Evolutionary conservation across 2,797 vertebrate species (phyloP).

Genomic region (Telmatherina bonti): DNA sequence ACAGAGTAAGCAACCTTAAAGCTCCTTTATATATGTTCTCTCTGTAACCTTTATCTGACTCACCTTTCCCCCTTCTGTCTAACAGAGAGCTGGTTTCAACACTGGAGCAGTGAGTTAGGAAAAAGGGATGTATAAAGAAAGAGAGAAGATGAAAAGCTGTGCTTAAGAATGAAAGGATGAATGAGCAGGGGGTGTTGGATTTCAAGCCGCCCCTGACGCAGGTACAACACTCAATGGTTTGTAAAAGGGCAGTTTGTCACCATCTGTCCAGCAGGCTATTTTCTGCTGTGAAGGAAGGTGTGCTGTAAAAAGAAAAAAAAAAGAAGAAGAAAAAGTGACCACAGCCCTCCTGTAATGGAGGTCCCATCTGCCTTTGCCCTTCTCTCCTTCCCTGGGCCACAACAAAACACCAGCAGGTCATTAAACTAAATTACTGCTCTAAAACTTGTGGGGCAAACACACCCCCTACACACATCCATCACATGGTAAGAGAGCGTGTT

Average conservation of each 20-base stretch:
- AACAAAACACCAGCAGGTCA: slow-evolving; percentile 59
- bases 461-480: slow-evolving; percentile 64
- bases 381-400: slow-evolving; percentile 37
- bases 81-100: slow-evolving; percentile 13
- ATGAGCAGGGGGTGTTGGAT: slow-evolving; percentile 31
- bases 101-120: slow-evolving; percentile 21
- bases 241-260: slow-evolving; percentile 70
- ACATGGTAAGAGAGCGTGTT: slow-evolving; percentile 36
- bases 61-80: slow-evolving; percentile 15
- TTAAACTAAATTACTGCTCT: slow-evolving; percentile 75
- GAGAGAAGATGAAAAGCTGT: slow-evolving; percentile 41
- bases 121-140: slow-evolving; percentile 12
- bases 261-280: slow-evolving; percentile 55
- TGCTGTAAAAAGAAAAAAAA: neutral
- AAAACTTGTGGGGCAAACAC: slow-evolving; percentile 58
- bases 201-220: slow-evolving; percentile 46
- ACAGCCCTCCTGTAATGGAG: slow-evolving; percentile 45
- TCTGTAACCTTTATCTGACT: slow-evolving; percentile 26
- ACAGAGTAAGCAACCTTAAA: slow-evolving; percentile 3
- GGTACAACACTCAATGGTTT: slow-evolving; percentile 53
- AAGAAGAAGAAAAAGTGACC: slow-evolving; percentile 28
- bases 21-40: neutral
- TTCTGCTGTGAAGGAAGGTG: slow-evolving; percentile 27
- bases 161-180: slow-evolving; percentile 45
- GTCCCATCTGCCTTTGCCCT: slow-evolving; percentile 26